Evolutionary conservation across 2,888 invertebrate species (phyloP).

Genomic region (Unio delphinus): DNA sequence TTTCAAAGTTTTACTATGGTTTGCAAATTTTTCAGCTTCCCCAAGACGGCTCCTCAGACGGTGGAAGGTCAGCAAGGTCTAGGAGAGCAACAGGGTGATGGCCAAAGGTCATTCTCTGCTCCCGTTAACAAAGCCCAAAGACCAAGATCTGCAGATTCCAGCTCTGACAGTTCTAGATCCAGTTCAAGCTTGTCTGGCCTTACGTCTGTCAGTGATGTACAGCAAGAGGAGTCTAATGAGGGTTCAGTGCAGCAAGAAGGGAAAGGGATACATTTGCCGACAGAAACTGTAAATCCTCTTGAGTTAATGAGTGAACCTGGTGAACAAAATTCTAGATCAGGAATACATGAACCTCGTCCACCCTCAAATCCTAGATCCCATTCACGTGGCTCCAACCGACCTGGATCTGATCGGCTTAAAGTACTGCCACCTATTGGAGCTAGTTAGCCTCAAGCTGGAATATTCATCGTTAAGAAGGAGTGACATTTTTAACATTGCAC

Average conservation of each 20-base stretch:
- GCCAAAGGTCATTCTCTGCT: conserved; percentile 50
- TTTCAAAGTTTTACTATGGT: no score
- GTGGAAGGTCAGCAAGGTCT: conserved; percentile 51
- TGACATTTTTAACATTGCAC: no score
- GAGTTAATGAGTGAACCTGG: conserved; percentile 54
- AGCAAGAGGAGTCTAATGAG: conserved; percentile 19
- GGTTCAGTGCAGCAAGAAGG: conserved; percentile 17
- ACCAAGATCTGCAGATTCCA: conserved; percentile 59
- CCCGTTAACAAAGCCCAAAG: conserved; percentile 44
- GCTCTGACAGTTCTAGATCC: conserved; percentile 41
- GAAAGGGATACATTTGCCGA: conserved; percentile 45
- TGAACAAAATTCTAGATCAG: conserved; percentile 5
- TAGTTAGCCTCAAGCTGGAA: no score
- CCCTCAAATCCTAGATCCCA: conserved; percentile 45
- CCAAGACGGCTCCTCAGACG: conserved; percentile 60
- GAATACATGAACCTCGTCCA: conserved; percentile 31
- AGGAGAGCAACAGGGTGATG: conserved; percentile 25
- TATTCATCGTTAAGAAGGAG: no score
- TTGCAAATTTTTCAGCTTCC: conserved; percentile 43
- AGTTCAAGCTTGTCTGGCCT: conserved; percentile 57
- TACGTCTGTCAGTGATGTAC: conserved; percentile 57
- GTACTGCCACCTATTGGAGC: conserved; percentile 62
- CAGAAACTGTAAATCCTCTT: conserved; percentile 57
- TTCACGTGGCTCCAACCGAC: conserved; percentile 48
- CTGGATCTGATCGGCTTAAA: conserved; percentile 61